phyloP scores from a whole-genome alignment of 2,113 vertebrate genomes.

The Corvus cornix region DNA sequence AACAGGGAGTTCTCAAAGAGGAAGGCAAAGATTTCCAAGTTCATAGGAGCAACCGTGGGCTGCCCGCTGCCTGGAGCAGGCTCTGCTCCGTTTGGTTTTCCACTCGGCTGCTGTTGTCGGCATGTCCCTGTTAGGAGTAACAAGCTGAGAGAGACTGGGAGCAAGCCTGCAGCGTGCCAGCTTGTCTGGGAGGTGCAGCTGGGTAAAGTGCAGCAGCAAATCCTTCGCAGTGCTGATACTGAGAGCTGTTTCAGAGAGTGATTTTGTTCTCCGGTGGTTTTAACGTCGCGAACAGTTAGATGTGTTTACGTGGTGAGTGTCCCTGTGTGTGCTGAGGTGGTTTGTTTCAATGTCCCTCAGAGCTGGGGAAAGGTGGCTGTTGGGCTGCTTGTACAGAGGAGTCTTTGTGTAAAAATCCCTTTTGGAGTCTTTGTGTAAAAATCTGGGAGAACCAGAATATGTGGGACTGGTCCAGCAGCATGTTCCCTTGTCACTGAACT shows the following conservation, averaged over 20 bases:
- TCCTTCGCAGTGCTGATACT: not conserved
- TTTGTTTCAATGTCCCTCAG: not conserved
- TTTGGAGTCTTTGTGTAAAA: not conserved
- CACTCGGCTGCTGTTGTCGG: rapidly evolving
- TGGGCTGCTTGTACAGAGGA: not conserved
- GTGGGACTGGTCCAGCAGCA: not conserved
- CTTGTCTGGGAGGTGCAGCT: not conserved
- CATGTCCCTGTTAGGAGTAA: not conserved
- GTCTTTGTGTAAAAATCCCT: not conserved
- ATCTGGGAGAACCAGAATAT: not conserved
- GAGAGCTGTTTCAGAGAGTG: not conserved
- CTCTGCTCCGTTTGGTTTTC: not conserved
- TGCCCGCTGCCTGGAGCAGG: not conserved
- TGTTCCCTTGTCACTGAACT: not conserved
- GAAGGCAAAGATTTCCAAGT: not conserved
- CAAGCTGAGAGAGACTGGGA: not conserved
- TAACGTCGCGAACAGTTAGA: not conserved
- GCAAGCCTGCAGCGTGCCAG: not conserved
- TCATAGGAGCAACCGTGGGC: rapidly evolving
- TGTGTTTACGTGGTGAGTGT: not conserved
- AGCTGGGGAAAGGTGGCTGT: not conserved
- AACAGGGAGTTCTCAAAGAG: not conserved
- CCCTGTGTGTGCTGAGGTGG: not conserved
- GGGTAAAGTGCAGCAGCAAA: not conserved
- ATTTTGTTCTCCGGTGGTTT: not conserved